Percentiles rank a stretch among this genome's conserved stretches.
These are phyloP conservation scores for Nasonia vitripennis DNA, from an alignment of 1,140 invertebrate genomes.

Conservation along the genomic window DNA sequence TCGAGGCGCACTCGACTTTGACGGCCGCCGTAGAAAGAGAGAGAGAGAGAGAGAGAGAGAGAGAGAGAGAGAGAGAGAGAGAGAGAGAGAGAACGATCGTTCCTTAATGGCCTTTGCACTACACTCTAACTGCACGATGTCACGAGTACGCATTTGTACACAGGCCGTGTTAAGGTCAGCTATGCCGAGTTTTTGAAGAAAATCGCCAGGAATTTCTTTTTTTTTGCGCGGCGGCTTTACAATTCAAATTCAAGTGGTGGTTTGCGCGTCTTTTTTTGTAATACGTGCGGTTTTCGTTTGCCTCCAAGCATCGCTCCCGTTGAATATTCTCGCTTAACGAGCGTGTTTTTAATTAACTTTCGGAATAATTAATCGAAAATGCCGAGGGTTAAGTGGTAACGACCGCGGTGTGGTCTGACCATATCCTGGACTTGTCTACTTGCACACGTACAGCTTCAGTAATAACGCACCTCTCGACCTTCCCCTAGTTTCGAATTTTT, in stretches of 20 bases:
- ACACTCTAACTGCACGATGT: no score
- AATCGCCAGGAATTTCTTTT: neutral
- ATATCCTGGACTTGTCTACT: no score
- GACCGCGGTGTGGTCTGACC: no score
- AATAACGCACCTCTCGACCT: no score
- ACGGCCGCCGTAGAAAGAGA: no score
- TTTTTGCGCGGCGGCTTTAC: neutral
- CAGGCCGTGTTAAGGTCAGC: neutral
- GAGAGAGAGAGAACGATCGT: neutral
- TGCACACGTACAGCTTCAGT: no score
- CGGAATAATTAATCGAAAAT: no score
- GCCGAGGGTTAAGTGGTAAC: no score
- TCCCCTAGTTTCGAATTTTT: no score
- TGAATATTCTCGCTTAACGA: neutral
- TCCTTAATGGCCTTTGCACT: neutral
- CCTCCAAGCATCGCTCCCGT: neutral
- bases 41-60: neutral
- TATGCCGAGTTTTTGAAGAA: neutral
- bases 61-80: neutral
- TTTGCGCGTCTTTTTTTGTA: neutral
- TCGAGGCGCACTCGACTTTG: neutral
- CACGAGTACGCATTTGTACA: neutral
- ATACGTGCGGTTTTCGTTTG: neutral
- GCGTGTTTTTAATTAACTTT: no score
- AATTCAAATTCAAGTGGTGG: neutral